Evolutionary conservation across 1,140 invertebrate genomes (phyloP), one percentile per base, ranked within the genome.

Genomic region (Drosophila trapezifrons): DNA sequence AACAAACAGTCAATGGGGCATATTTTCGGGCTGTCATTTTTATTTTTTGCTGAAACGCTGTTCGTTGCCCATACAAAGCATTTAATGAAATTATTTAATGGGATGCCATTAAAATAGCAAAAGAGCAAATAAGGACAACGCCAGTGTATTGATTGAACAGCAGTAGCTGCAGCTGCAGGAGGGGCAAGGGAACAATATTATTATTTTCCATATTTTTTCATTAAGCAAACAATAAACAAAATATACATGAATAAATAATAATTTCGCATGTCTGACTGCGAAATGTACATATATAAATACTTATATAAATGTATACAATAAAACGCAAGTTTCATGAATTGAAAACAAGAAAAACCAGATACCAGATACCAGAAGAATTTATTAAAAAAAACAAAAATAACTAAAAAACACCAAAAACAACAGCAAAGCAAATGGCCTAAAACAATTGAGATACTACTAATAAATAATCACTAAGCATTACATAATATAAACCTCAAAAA

Each of bases 21-120:
- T 77, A 70, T 77, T 84, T 84, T 66, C 76, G 62, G 49, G 25
- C 47, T 52, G 29, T 35, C 29, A 5, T 13, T 35, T 29, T 18
- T 35, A 17, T 20, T 29, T 55, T 63, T 63, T 54, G 35, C 37
- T 45, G 54, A 46, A 45, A 49, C 66, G 57, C 59, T 80, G 62
- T 52, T 75, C 64, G 63, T 29, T 59, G 63, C 51, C 46, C 75
- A 66, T 65, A 79, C 75, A 86, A 86, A 82, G 76, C 71, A 78
- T 87, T 87, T 86, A 85, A 85, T 85, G 82, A 85, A 85, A 85
- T 85, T 85, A 85, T 85, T 85, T 86, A 87, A 86, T 87, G 79
- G 79, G 75, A 78, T 86, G 78, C 70, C 83, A 86, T 86, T 86
- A 87, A 82, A 86, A 82, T 55, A 86, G 87, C 78, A 86, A 86